These are phyloP conservation scores for Halichondria panicea DNA, from an alignment of 37 sponge, comb jelly and placozoan genomes.

Conservation along the genomic window DNA sequence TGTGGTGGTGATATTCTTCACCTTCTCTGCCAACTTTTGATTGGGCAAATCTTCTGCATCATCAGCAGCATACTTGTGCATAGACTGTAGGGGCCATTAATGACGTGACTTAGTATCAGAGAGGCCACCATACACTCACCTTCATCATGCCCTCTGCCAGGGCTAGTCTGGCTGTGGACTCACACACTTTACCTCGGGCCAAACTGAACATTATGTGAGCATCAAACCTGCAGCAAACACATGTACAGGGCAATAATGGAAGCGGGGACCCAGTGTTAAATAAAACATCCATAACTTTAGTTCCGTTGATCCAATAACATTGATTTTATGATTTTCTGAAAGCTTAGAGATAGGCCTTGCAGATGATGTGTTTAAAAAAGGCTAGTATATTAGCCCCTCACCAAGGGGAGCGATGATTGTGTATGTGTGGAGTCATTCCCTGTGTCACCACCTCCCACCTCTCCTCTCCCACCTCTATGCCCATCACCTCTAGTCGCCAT, in stretches of 20 bases:
- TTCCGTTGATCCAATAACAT: background rate
- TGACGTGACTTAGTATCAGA: too few species aligned
- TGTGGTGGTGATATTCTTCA: too few species aligned
- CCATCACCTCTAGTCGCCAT: conserved; percentile 70
- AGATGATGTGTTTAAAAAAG: background rate
- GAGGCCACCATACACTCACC: conserved; percentile 12
- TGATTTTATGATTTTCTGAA: background rate
- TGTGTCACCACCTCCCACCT: conserved; percentile 50
- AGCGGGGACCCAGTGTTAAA: too few species aligned
- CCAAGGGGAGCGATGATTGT: conserved; percentile 34
- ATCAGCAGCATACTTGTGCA: too few species aligned
- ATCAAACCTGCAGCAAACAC: conserved; percentile 36
- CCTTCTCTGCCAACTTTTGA: too few species aligned
- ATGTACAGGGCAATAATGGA: too few species aligned
- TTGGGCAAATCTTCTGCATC: too few species aligned
- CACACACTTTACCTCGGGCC: conserved; percentile 38
- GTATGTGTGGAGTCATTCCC: conserved; percentile 4
- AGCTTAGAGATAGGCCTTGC: background rate
- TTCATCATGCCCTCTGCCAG: conserved; percentile 47
- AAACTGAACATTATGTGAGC: conserved; percentile 63
- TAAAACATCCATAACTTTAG: too few species aligned
- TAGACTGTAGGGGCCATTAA: too few species aligned
- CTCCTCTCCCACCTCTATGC: conserved; percentile 53
- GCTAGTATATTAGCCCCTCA: background rate
- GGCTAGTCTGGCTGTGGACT: conserved; percentile 48